Conservation (phyloP, 2,797 vertebrate genomes). For the Hylomyscus alleni region DNA sequence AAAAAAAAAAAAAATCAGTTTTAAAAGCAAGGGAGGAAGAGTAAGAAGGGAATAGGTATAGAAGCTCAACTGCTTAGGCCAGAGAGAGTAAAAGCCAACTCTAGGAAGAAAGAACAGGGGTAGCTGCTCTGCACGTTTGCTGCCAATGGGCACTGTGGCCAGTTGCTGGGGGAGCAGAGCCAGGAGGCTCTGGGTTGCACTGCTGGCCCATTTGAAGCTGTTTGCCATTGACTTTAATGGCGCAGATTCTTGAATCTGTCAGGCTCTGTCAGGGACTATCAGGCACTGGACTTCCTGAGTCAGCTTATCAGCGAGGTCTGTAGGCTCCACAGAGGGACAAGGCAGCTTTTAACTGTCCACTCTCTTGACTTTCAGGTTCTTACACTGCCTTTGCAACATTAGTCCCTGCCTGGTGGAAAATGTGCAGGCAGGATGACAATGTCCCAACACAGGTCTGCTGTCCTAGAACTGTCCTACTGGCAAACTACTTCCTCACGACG, state of each 20-base stretch:
- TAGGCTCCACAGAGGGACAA: slow-evolving; percentile 57
- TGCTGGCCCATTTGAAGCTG: neutral
- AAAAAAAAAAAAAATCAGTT: slow-evolving; percentile 61
- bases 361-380: slow-evolving; percentile 19
- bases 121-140: neutral
- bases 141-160: neutral
- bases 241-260: neutral
- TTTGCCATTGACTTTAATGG: slow-evolving; percentile 35
- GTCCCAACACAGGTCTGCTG: slow-evolving; percentile 73
- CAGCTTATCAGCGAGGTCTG: slow-evolving; percentile 41
- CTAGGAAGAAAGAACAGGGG: neutral
- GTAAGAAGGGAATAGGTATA: neutral
- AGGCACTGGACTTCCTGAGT: slow-evolving; percentile 35
- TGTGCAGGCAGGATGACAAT: slow-evolving; percentile 71
- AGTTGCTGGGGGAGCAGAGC: neutral
- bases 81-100: neutral
- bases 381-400: neutral
- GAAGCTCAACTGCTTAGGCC: neutral
- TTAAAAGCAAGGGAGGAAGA: neutral
- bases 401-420: slow-evolving; percentile 59
- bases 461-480: slow-evolving; percentile 70
- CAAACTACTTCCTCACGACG: slow-evolving; percentile 73
- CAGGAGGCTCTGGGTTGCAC: neutral
- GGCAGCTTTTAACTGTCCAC: slow-evolving; percentile 49
- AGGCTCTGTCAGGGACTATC: neutral